Evolutionary conservation across 2,113 vertebrate genomes (phyloP).

Genomic region (Phalacrocorax aristotelis): DNA sequence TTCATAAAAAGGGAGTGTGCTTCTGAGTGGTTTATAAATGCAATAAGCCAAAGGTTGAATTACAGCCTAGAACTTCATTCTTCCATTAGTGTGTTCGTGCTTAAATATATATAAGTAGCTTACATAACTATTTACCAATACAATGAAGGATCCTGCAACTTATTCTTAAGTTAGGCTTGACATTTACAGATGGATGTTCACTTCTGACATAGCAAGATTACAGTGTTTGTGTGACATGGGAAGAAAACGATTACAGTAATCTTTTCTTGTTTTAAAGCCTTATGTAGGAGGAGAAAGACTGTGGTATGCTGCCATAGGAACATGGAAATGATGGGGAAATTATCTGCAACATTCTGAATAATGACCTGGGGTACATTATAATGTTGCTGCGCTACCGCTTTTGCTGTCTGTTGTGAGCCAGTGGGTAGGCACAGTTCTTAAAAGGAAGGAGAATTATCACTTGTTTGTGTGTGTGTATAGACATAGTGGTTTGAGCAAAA

Average conservation of each 20-base stretch:
- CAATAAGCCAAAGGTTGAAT: not conserved
- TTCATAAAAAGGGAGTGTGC: not conserved
- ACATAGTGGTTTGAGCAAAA: not conserved
- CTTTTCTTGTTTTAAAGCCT: constrained; percentile 31
- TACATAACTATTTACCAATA: not conserved
- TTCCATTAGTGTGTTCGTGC: not conserved
- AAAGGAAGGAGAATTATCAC: not conserved
- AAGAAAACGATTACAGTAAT: constrained; percentile 48
- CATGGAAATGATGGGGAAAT: constrained; percentile 6
- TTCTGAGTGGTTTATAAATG: not conserved
- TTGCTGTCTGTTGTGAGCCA: not conserved
- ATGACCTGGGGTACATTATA: not conserved
- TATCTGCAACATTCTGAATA: not conserved
- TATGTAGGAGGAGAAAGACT: constrained; percentile 28
- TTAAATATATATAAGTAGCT: not conserved
- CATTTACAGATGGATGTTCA: constrained; percentile 10
- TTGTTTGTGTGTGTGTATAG: not conserved
- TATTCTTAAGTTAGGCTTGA: not conserved
- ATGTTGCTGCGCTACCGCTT: not conserved
- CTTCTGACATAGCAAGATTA: constrained; percentile 28
- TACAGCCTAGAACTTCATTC: not conserved
- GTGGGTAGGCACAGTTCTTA: not conserved
- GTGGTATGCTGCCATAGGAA: constrained; percentile 7
- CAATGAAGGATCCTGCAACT: not conserved
- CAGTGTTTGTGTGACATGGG: not conserved